Evolutionary conservation across 2,888 invertebrate genomes (phyloP).

Genomic region (Linnaemya vulpina): DNA sequence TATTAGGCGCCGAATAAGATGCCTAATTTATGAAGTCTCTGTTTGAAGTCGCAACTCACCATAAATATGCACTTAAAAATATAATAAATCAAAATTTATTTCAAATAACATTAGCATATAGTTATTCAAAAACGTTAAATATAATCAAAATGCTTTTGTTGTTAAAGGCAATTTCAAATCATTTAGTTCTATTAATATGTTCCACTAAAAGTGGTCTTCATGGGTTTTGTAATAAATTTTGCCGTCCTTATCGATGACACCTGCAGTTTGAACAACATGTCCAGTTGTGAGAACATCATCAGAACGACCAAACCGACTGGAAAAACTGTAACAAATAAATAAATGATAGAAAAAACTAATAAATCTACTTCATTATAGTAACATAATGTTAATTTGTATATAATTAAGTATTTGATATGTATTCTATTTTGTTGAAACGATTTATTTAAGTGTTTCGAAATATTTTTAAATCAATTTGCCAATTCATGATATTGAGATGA

Average conservation of each 20-base stretch:
- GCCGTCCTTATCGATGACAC: conserved; percentile 70
- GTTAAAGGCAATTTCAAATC: conserved; percentile 1
- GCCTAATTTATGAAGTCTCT: too few species aligned
- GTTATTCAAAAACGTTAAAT: conserved; percentile 5
- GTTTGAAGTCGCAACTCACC: too few species aligned
- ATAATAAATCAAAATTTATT: conserved; percentile 44
- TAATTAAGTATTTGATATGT: too few species aligned
- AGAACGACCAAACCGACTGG: conserved; percentile 70
- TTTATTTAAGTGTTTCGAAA: too few species aligned
- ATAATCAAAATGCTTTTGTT: not conserved
- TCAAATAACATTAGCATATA: not conserved
- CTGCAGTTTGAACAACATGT: conserved; percentile 71
- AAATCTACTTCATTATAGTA: not conserved
- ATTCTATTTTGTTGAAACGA: too few species aligned
- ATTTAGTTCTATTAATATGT: not conserved
- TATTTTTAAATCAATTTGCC: too few species aligned
- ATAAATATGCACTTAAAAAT: not conserved
- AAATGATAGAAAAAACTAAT: not conserved
- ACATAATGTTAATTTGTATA: not conserved
- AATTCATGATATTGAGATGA: too few species aligned
- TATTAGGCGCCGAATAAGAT: too few species aligned
- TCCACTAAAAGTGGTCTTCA: conserved; percentile 56
- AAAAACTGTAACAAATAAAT: conserved; percentile 60
- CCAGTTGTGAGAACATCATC: conserved; percentile 39
- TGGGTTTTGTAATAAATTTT: conserved; percentile 61